Evolutionary conservation across 2,888 invertebrate genomes (phyloP).

Genomic region (Lymantria dispar): DNA sequence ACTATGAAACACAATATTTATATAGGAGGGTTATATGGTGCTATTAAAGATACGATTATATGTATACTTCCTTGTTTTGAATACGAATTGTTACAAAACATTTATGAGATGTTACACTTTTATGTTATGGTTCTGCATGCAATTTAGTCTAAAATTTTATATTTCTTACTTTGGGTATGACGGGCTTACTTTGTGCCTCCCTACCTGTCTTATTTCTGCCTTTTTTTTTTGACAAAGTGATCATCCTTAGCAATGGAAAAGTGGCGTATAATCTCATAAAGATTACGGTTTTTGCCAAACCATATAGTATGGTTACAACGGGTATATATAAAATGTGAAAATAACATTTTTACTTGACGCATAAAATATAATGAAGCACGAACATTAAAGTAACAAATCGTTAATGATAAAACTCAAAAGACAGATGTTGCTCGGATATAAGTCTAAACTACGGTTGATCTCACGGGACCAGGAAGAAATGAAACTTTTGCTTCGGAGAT

Average conservation of each 20-base stretch:
- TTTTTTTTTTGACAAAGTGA: no score
- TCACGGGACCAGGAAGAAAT: slow-evolving; percentile 12
- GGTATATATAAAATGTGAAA: not conserved
- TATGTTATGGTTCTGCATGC: no score
- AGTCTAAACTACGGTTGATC: slow-evolving; percentile 13
- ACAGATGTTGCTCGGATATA: slow-evolving; percentile 21
- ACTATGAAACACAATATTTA: slow-evolving; percentile 10
- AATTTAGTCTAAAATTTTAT: no score
- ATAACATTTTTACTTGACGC: not conserved
- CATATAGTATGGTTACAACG: no score
- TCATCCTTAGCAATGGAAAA: no score
- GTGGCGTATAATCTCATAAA: no score
- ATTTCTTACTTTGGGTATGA: no score
- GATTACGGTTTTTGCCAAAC: no score
- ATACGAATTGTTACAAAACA: no score
- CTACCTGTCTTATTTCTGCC: no score
- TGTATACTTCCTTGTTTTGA: not conserved
- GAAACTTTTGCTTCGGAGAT: slow-evolving; percentile 19
- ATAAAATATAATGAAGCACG: not conserved
- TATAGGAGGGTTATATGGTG: slow-evolving; percentile 7
- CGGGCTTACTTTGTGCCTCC: no score
- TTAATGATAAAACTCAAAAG: slow-evolving; percentile 18
- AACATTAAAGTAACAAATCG: slow-evolving; percentile 12
- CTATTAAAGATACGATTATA: slow-evolving; percentile 12
- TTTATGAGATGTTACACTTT: no score